Evolutionary conservation across 2,888 invertebrate genomes (phyloP), one percentile per base, ranked within the genome.

Genomic region (Nomada fucata): DNA sequence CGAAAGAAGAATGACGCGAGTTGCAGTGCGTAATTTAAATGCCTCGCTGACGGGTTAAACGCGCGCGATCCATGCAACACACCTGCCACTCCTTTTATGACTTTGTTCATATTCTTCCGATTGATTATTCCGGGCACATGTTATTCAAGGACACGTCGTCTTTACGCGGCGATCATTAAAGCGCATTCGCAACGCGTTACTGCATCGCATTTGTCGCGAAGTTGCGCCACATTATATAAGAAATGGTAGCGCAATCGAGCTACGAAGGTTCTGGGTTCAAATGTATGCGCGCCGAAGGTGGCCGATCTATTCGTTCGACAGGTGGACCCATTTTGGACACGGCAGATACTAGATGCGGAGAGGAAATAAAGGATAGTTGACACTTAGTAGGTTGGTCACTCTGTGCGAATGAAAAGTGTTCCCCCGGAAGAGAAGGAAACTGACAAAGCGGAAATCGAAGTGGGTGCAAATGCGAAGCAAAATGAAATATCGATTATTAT

Each of bases 51-150:
- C 50, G 74, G 68, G 75, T 44, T 60, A 60, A 61, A 50, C 52
- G 26, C 68, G 26, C 36, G 26, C 53, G 18, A 18, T 18, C 36
- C 20, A 20, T 36, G 47, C 18, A 20, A n/a, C 13, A 23, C 71
- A 36, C 44, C 42, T 42, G 63, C 74, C 83, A 69, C 82, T 78
- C 83, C 83, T 82, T 74, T 71, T 53, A 47, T 63, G 70, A 77
- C 77, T 76, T 53, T 52, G 72, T 73, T 76, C 72, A 69, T 73
- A 76, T 64, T 73, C 76, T 36, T 57, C 73, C 83, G 78, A 83
- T 83, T 83, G 70, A 18, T 83, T 74, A 83, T 82, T 82, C 82
- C 78, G 82, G 74, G 11, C 82, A 72, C 76, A 77, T 71, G 78
- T 75, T 70, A 23, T 61, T 42, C 83, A 83, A 83, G 83, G 83